phyloP scores from a whole-genome alignment of 2,888 invertebrate genomes.

The Philopedon plagiatum region DNA sequence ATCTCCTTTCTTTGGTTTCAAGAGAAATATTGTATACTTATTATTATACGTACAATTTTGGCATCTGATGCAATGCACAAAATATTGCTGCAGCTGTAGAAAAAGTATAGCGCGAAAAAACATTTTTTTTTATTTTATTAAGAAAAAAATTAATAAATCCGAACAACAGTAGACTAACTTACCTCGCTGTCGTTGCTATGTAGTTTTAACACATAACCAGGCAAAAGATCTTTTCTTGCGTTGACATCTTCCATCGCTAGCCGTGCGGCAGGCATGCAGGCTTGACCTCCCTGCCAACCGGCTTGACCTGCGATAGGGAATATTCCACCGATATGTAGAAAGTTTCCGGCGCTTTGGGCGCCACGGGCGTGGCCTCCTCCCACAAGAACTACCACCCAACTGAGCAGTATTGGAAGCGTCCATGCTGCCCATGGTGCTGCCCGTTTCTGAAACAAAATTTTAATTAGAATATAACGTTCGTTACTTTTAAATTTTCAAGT shows the following conservation, averaged over 20 bases:
- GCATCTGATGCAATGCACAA: too few species aligned
- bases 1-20: too few species aligned
- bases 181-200: slow-evolving; percentile 98
- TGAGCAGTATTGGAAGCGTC: slow-evolving; percentile 33
- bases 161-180: too few species aligned
- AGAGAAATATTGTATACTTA: too few species aligned
- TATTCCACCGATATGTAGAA: slow-evolving; percentile 96
- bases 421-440: slow-evolving; percentile 40
- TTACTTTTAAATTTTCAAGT: too few species aligned
- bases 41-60: too few species aligned
- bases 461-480: too few species aligned
- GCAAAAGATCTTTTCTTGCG: slow-evolving; percentile 86
- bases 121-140: too few species aligned
- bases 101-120: too few species aligned
- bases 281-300: slow-evolving; percentile 98
- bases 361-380: slow-evolving; percentile 49
- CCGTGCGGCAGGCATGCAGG: slow-evolving; percentile 97
- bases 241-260: slow-evolving; percentile 98
- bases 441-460: slow-evolving; percentile 39
- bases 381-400: slow-evolving; percentile 19
- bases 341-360: slow-evolving; percentile 69
- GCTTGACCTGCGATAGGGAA: slow-evolving; percentile 97
- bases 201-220: slow-evolving; percentile 90
- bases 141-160: too few species aligned
- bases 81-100: too few species aligned